Percentiles rank a stretch among this genome's conserved stretches.
Evolutionary conservation across 2,113 vertebrate species (phyloP).

Genomic region (Dromaius novaehollandiae): DNA sequence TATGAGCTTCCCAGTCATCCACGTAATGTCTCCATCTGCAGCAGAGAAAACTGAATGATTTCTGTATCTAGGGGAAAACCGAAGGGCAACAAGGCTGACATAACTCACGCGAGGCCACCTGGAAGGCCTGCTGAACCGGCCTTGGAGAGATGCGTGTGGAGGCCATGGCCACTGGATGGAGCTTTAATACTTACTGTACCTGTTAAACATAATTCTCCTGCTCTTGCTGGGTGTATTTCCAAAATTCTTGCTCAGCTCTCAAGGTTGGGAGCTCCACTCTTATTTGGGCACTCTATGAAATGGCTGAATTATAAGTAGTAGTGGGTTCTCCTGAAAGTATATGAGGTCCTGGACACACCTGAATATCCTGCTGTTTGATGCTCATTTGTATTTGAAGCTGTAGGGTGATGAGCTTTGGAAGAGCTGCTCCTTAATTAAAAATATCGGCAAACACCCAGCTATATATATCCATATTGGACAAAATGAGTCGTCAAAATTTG

Average conservation of each 20-base stretch:
- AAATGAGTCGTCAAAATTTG: not conserved
- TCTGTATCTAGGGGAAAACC: fast-evolving
- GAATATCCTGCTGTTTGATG: not conserved
- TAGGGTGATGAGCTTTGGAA: not conserved
- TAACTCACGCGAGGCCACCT: not conserved
- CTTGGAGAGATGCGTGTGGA: not conserved
- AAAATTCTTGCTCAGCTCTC: not conserved
- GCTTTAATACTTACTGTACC: not conserved
- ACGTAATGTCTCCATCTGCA: not conserved
- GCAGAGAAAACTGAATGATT: not conserved
- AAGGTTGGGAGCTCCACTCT: not conserved
- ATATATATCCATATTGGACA: not conserved
- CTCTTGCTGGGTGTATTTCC: not conserved
- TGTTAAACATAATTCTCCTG: not conserved
- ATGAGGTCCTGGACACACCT: not conserved
- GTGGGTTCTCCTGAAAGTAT: not conserved
- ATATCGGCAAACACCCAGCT: not conserved
- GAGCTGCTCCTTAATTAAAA: not conserved
- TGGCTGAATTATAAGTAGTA: not conserved
- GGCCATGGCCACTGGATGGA: not conserved
- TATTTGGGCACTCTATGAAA: not conserved
- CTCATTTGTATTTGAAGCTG: not conserved
- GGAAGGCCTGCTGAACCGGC: not conserved
- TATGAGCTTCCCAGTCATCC: not conserved
- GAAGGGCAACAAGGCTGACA: not conserved